These are phyloP conservation scores for Nesometra sesokonis DNA, from an alignment of 35 echinoderm and acorn worm species.

Conservation along the genomic window DNA sequence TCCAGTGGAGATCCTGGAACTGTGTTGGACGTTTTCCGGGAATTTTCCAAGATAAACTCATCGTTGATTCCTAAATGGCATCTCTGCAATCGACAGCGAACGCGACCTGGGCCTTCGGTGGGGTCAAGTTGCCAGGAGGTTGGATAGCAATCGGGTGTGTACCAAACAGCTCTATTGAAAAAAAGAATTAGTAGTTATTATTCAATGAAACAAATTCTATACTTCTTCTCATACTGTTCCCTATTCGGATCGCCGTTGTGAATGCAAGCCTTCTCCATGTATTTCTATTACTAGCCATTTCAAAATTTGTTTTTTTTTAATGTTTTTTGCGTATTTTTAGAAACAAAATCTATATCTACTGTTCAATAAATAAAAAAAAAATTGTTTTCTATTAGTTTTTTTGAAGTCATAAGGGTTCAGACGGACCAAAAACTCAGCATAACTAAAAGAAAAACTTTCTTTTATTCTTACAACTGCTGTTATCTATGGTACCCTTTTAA, in stretches of 20 bases:
- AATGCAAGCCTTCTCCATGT: neutral
- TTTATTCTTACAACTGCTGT: too few relatives aligned
- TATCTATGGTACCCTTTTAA: too few relatives aligned
- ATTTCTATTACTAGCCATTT: too few relatives aligned
- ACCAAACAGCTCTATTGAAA: slow-evolving; percentile 75
- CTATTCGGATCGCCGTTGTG: neutral
- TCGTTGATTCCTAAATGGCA: slow-evolving; percentile 56
- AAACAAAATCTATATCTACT: too few relatives aligned
- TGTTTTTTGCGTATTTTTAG: too few relatives aligned
- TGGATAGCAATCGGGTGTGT: slow-evolving; percentile 51
- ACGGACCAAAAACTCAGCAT: too few relatives aligned
- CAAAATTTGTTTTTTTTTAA: too few relatives aligned
- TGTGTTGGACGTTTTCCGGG: slow-evolving; percentile 7
- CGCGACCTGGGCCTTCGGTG: slow-evolving; percentile 78
- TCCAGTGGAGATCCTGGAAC: slow-evolving; percentile 19
- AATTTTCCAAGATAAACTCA: slow-evolving; percentile 52
- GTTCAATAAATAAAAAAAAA: too few relatives aligned
- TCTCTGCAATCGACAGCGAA: slow-evolving; percentile 62
- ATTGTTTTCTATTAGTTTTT: too few relatives aligned
- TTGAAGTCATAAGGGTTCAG: too few relatives aligned
- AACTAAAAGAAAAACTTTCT: too few relatives aligned
- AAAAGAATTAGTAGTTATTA: too few relatives aligned
- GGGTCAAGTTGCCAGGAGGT: slow-evolving; percentile 81
- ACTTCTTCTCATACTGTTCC: neutral
- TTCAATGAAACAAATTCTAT: neutral